Conservation (phyloP, 2,113 vertebrate genomes). For the Melanostigma gelatinosum region DNA sequence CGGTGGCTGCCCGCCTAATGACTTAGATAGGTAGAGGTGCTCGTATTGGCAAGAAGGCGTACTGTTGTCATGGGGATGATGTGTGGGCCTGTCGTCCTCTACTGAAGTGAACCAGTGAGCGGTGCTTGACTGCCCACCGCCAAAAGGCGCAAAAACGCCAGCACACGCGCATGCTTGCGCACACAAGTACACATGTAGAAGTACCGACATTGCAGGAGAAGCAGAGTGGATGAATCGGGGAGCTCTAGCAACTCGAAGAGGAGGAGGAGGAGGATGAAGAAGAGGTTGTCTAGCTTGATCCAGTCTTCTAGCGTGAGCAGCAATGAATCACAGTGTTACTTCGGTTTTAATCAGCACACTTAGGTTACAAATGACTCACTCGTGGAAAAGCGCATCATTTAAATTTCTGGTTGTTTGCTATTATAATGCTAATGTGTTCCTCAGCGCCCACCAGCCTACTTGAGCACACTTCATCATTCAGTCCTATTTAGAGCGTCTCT, state of each 20-base stretch:
- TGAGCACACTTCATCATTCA: conserved; percentile 38
- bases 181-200: conserved; percentile 31
- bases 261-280: conserved; percentile 21
- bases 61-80: conserved; percentile 71
- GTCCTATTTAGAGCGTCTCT: conserved; percentile 35
- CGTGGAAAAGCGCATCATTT: conserved; percentile 46
- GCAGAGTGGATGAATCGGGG: conserved; percentile 65
- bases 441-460: conserved; percentile 38
- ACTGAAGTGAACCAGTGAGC: conserved; percentile 41
- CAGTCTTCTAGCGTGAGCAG: conserved; percentile 32
- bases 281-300: conserved; percentile 49
- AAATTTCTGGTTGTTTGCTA: conserved; percentile 46
- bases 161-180: conserved; percentile 33
- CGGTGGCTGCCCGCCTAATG: conserved; percentile 58
- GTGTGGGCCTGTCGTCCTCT: conserved; percentile 60
- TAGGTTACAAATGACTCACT: conserved; percentile 65
- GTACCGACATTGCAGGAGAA: conserved; percentile 11
- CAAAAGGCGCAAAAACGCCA: conserved; percentile 19
- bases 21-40: conserved; percentile 55
- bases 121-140: conserved; percentile 59
- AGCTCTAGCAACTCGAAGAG: conserved; percentile 37
- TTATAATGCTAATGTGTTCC: conserved; percentile 65
- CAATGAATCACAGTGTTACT: conserved; percentile 58
- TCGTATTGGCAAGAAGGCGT: conserved; percentile 39
- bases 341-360: conserved; percentile 63